Percentiles rank a stretch among this genome's conserved stretches.
Conservation (phyloP, 2,888 invertebrate genomes). For the Mycalesis mineus region DNA sequence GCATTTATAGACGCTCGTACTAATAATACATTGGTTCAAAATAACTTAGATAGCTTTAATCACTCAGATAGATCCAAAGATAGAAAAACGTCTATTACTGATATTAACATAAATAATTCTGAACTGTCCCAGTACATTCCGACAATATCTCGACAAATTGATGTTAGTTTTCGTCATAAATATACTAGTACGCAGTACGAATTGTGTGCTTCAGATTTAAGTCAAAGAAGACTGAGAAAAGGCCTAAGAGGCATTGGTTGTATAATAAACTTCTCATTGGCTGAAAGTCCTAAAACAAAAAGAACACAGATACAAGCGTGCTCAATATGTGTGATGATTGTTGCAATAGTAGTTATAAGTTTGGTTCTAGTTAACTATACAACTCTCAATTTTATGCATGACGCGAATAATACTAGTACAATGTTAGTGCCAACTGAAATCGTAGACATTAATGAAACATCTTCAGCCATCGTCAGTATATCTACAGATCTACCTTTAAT, state of each 20-base stretch:
- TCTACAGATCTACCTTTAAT: slow-evolving; percentile 37
- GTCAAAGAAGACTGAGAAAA: slow-evolving; percentile 62
- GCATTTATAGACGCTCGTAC: slow-evolving; percentile 28
- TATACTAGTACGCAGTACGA: slow-evolving; percentile 54
- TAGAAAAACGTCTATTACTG: slow-evolving; percentile 28
- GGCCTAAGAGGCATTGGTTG: slow-evolving; percentile 69
- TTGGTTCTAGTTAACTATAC: slow-evolving; percentile 74
- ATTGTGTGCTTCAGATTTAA: slow-evolving; percentile 45
- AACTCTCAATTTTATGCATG: slow-evolving; percentile 59
- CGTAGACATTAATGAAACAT: slow-evolving; percentile 51
- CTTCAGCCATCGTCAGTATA: slow-evolving; percentile 49
- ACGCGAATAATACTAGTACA: slow-evolving; percentile 59
- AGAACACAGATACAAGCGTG: slow-evolving; percentile 73
- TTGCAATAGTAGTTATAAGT: slow-evolving; percentile 72
- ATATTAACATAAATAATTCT: slow-evolving; percentile 19
- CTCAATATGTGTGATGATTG: slow-evolving; percentile 75
- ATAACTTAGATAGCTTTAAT: slow-evolving; percentile 36
- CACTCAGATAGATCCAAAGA: slow-evolving; percentile 36
- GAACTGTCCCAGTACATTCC: slow-evolving; percentile 46
- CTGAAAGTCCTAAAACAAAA: slow-evolving; percentile 66
- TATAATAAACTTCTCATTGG: slow-evolving; percentile 64
- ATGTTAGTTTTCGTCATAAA: slow-evolving; percentile 61
- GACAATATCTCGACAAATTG: slow-evolving; percentile 66
- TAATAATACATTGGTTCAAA: slow-evolving; percentile 35
- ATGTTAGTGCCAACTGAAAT: slow-evolving; percentile 67